Base-by-base conservation (phyloP, 92 coral and sea anemone species). In the Ricordea florida region DNA sequence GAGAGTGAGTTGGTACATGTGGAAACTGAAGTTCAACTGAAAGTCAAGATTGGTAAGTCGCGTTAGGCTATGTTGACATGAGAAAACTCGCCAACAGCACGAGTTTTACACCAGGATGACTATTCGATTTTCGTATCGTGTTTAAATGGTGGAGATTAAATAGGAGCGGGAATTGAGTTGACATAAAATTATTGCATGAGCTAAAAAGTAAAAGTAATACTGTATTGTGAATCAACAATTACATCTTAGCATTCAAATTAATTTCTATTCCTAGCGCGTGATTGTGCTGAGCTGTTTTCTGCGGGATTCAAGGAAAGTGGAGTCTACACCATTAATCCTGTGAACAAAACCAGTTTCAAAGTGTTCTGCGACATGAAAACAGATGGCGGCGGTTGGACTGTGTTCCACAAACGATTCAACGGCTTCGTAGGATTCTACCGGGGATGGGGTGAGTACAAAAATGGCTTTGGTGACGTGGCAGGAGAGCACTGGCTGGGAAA, bases 301-400 rank as follows among this genome's bases (percentile, higher is more conserved):
- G 90, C 78, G 0, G 96, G 96, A 14, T 65, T 68, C 38, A 72
- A 81, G 11, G 57, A 79, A 16, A 90, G 80, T 47, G 96, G 91
- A 6, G 70, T 85, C 32, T 86, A 85, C 64, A 62, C 88, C 15
- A 60, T 89, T 47, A 58, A 78, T n/a, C 94, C 94, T 18, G 84
- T 78, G 36, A 69, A 67, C 41, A 25, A 61, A 29, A 86, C 67
- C 23, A 57, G 87, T 2, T 85, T 80, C 38, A 40, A 80, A 18
- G 90, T 89, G 20, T 89, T 53, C 79, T 89, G 94, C 53, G 94
- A 89, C 85, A 86, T 85, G 84, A 81, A 69, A 34, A 89, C 90
- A 11, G 72, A 66, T 34, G 82, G 81, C 4, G 93, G 94, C 6
- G 91, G 89, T 5, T 90, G 96, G 96, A 86, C 92, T 2, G 70